Conservation (phyloP, 2,888 invertebrate genomes). For the Apocheima hispidaria region DNA sequence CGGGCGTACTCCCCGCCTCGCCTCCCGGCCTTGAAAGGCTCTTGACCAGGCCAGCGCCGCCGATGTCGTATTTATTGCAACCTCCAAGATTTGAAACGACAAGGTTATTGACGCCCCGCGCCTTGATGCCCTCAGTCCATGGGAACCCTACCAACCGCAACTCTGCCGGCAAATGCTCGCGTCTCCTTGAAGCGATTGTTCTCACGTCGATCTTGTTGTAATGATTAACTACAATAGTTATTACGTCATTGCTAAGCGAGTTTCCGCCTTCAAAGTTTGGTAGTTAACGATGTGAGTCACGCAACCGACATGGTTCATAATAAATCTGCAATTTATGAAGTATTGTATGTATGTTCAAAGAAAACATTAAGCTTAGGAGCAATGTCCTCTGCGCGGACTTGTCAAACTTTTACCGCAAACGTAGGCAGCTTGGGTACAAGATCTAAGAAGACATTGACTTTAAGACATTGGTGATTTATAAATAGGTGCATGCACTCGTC, state of each 20-base stretch:
- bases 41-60: slow-evolving; percentile 83
- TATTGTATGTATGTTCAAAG: slow-evolving; percentile 50
- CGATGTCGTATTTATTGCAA: slow-evolving; percentile 85
- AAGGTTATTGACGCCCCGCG: slow-evolving; percentile 83
- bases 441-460: slow-evolving; percentile 58
- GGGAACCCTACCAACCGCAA: slow-evolving; percentile 61
- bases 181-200: slow-evolving; percentile 80
- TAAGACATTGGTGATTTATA: slow-evolving; percentile 71
- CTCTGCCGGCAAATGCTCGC: slow-evolving; percentile 61
- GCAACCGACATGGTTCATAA: slow-evolving; percentile 73
- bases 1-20: slow-evolving; percentile 79
- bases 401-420: slow-evolving; percentile 40
- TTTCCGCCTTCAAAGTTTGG: slow-evolving; percentile 83
- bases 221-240: slow-evolving; percentile 82
- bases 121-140: slow-evolving; percentile 65
- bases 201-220: slow-evolving; percentile 82
- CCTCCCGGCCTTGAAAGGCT: slow-evolving; percentile 86
- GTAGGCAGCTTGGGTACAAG: slow-evolving; percentile 35
- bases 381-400: slow-evolving; percentile 58
- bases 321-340: slow-evolving; percentile 65
- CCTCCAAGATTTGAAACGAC: slow-evolving; percentile 83
- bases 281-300: slow-evolving; percentile 82
- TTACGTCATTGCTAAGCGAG: slow-evolving; percentile 82
- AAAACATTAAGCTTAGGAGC: slow-evolving; percentile 53
- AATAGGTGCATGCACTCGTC: slow-evolving; percentile 72